Base-by-base conservation (phyloP, 35 echinoderm and acorn worm genomes). In the Apostichopus japonicus region DNA sequence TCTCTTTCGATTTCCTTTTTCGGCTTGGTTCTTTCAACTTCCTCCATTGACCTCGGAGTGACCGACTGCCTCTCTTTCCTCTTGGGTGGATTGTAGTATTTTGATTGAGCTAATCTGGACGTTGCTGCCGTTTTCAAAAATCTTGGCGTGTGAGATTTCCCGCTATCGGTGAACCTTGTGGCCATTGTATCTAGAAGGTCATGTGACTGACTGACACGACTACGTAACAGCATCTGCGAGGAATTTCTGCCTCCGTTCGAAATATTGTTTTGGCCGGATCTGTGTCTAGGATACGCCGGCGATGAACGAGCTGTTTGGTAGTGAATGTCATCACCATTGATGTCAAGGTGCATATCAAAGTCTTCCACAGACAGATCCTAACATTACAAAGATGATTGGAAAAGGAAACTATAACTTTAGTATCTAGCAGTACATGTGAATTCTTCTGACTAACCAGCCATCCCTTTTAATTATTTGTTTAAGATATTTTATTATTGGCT, bases 51-150 rank as follows among this genome's bases (percentile, higher is more conserved):
- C 56, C 23, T 79, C 15, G 6, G 59, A 8, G 14, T 73, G 10
- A 27, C 56, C 19, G 19, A 3, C 15, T 54, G 17, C 57, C 72
- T 79, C 11, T 21, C 57, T 79, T 90, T 93, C 88, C 84, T 96
- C 86, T 93, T 99, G 0, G 97, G 97, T 91, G 93, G 87, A 90
- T 99, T 99, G 88, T 99, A 96, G 65, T 92, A 94, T 54, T 95
- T 99, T 25, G 95, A 99, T 80, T 96, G 95, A 57, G 97, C 91
- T 4, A 99, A 72, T 84, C 87, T 91, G 4, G 97, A 99, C 23
- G 94, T 86, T 16, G 95, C 97, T 21, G 13, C 82, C n/a, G 93
- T 94, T 63, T 89, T 96, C 55, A 96, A 57, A 7, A 93, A 96
- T 78, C 97, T 93, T 44, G 97, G 97, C 2, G 95, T 99, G 89